Base-by-base conservation (phyloP, 1,140 invertebrate species). In the Chelonus insularis region DNA sequence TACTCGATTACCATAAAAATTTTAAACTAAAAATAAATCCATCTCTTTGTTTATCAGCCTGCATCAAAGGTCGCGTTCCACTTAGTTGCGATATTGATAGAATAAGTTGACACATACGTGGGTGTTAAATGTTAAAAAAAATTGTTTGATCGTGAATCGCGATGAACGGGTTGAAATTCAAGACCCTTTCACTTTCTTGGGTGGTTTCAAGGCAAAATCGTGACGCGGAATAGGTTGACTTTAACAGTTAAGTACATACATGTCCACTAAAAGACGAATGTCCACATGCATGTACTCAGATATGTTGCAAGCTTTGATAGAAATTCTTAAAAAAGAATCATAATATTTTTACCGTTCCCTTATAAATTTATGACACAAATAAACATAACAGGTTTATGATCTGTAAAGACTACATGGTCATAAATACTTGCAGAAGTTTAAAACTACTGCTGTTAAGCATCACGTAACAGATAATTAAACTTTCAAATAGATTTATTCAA, bases 161-260 rank as follows among this genome's bases (percentile, higher is more conserved):
- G 60, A 23, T 43, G 57, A 60, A 57, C 50, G 47, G 65, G 64
- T 67, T 68, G 65, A 68, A 58, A 67, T 63, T 65, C 67, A 65
- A 65, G 67, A 64, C 67, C 72, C 73, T 75, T 75, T 75, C 73
- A 74, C 73, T 75, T 72, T 72, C 70, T 58, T 63, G 64, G 52
- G 34, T 11, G 57, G 60, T 67, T 73, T 71, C 73, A 75, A 75
- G 71, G 72, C 71, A 45, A 72, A 65, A 61, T 64, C 66, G 52
- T 64, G 62, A 66, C 23, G 52, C 32, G 63, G 64, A 45, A 60
- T 47, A 66, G 65, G 60, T 57, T 50, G n/a, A n/a, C 11, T 50
- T 20, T 20, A 50, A n/a, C 16, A 34, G n/a, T n/a, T n/a, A n/a
- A n/a, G n/a, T n/a, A 18, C 47, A 25, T n/a, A 4, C 23, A n/a